Conservation (phyloP, 2,888 invertebrate genomes). For the Lepetodrilus schrolli region DNA sequence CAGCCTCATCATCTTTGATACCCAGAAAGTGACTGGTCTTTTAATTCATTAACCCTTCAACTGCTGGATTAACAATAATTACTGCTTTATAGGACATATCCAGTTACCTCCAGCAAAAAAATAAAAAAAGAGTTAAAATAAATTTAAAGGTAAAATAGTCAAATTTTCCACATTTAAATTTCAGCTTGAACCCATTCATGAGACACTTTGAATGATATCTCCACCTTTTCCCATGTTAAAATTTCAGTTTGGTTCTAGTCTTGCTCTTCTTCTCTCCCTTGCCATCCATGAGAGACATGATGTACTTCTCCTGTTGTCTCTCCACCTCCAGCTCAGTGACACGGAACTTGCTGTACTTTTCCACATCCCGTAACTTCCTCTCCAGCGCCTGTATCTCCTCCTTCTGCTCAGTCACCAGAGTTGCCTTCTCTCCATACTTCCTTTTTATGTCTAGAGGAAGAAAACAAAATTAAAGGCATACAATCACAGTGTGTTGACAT, state of each 20-base stretch:
- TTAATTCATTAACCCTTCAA: too few relatives aligned
- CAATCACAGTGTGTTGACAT: too few relatives aligned
- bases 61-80: too few relatives aligned
- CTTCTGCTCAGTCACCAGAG: constrained; percentile 48
- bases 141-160: too few relatives aligned
- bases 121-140: too few relatives aligned
- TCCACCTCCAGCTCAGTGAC: constrained; percentile 39
- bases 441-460: constrained; percentile 9
- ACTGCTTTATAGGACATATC: too few relatives aligned
- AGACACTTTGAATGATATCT: too few relatives aligned
- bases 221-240: constrained; percentile 31
- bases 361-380: constrained; percentile 47
- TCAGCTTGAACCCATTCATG: too few relatives aligned
- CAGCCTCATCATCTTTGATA: too few relatives aligned
- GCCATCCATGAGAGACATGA: constrained; percentile 36
- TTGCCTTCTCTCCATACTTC: constrained; percentile 49
- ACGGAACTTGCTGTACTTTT: constrained; percentile 44
- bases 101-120: too few relatives aligned
- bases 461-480: not conserved
- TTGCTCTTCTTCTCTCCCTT: not conserved
- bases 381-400: constrained; percentile 51
- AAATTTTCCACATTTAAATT: too few relatives aligned
- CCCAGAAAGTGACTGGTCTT: too few relatives aligned
- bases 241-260: not conserved
- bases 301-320: constrained; percentile 42